A percentile compares a stretch with the other conserved stretches of the same genome.
phyloP scores from a whole-genome alignment of 2,888 invertebrate genomes.

The Proisotoma minuta region DNA sequence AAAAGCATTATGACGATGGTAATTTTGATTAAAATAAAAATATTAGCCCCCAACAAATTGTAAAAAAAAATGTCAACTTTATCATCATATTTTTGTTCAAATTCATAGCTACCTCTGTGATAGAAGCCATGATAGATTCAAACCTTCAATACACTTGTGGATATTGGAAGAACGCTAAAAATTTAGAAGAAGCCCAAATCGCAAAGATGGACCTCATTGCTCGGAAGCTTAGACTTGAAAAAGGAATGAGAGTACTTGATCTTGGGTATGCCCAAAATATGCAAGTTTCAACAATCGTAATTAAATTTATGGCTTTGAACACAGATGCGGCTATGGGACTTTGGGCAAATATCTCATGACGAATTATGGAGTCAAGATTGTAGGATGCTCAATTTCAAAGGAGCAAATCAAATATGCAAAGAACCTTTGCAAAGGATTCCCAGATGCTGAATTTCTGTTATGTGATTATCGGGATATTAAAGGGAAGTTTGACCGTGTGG shows the following conservation, averaged over 20 bases:
- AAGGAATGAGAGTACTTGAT: background rate
- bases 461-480: constrained; percentile 28
- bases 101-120: background rate
- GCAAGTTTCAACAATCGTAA: too few relatives aligned
- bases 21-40: too few relatives aligned
- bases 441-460: constrained; percentile 14
- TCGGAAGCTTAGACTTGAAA: background rate
- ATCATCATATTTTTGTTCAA: too few relatives aligned
- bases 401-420: background rate
- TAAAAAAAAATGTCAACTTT: too few relatives aligned
- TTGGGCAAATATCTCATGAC: background rate
- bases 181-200: background rate
- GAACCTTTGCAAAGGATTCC: background rate
- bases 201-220: constrained; percentile 3
- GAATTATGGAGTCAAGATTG: background rate
- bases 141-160: constrained; percentile 3
- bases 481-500: constrained; percentile 34
- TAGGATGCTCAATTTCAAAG: background rate
- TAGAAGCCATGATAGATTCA: background rate
- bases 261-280: too few relatives aligned
- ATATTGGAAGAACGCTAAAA: background rate
- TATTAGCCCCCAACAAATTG: too few relatives aligned
- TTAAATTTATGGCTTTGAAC: too few relatives aligned
- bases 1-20: constrained; percentile 31
- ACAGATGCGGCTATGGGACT: constrained; percentile 1